A percentile compares a stretch with the other conserved stretches of the same genome.
These are phyloP conservation scores for Bursaphelenchus mucronatus DNA, from an alignment of 1,140 invertebrate species.

Conservation along the genomic window DNA sequence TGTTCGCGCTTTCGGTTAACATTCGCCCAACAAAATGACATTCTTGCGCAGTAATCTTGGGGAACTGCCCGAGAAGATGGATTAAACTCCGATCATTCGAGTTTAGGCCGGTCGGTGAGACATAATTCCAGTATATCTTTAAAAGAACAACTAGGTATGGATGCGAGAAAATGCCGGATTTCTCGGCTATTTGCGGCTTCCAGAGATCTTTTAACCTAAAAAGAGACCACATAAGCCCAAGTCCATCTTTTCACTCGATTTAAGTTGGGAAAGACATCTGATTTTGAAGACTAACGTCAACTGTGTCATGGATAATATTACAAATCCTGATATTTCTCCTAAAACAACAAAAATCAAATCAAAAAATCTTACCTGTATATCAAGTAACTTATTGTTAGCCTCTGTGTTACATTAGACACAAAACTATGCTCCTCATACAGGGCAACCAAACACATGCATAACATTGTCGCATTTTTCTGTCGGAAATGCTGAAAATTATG, in stretches of 20 bases:
- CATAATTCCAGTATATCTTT: slow-evolving; percentile 34
- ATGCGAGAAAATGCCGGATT: slow-evolving; percentile 24
- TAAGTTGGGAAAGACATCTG: too few relatives aligned
- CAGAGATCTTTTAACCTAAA: slow-evolving; percentile 36
- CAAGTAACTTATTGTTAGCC: slow-evolving; percentile 27
- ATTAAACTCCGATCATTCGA: slow-evolving; percentile 15
- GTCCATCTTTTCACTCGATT: too few relatives aligned
- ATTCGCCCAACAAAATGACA: slow-evolving; percentile 31
- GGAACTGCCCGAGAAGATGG: slow-evolving; percentile 22
- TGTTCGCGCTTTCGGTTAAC: slow-evolving; percentile 17
- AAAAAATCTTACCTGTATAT: slow-evolving; percentile 29
- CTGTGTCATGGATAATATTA: too few relatives aligned
- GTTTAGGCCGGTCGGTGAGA: slow-evolving; percentile 18
- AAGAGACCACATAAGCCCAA: not conserved
- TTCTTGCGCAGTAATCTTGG: slow-evolving; percentile 34
- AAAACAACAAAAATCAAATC: not conserved
- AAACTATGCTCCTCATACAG: slow-evolving; percentile 20
- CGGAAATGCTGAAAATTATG: slow-evolving; percentile 31
- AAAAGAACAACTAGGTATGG: slow-evolving; percentile 31
- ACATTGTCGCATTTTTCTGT: slow-evolving; percentile 1
- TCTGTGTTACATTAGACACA: slow-evolving; percentile 28
- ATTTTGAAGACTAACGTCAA: too few relatives aligned
- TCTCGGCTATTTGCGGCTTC: slow-evolving; percentile 18
- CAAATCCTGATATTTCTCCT: too few relatives aligned
- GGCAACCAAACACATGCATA: slow-evolving; percentile 32